A percentile compares a stretch with the other conserved stretches of the same genome.
Evolutionary conservation across 2,113 vertebrate species (phyloP).

Genomic region (Mola mola): DNA sequence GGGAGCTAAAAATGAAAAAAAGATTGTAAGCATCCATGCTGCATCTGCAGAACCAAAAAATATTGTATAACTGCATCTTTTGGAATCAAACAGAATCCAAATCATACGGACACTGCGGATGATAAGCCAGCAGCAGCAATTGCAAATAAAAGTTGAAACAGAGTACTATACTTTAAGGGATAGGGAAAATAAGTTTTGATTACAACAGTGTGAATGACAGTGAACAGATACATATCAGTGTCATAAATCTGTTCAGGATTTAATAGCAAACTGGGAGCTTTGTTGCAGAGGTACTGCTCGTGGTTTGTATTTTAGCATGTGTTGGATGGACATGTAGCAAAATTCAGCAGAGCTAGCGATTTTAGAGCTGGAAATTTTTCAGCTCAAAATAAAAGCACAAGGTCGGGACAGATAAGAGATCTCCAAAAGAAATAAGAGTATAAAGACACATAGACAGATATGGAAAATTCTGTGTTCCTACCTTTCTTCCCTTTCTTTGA

Average conservation of each 20-base stretch:
- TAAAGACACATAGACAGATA: neutral
- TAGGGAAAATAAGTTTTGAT: constrained; percentile 33
- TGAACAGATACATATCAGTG: constrained; percentile 49
- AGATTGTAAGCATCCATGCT: neutral
- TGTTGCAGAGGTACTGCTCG: constrained; percentile 22
- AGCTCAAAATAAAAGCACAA: constrained; percentile 1
- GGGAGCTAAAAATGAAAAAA: too few relatives aligned
- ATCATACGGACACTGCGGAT: constrained; percentile 16
- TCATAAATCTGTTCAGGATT: constrained; percentile 41
- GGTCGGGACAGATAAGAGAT: neutral
- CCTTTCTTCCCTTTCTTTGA: constrained; percentile 78
- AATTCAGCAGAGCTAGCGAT: neutral
- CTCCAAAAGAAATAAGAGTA: neutral
- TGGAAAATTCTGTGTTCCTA: constrained; percentile 12
- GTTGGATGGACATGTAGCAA: constrained; percentile 15
- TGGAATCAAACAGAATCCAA: constrained; percentile 7
- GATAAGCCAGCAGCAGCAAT: constrained; percentile 4
- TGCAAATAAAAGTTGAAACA: constrained; percentile 30
- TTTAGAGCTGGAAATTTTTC: neutral
- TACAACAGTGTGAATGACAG: constrained; percentile 47
- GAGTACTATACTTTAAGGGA: constrained; percentile 4
- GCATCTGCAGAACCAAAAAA: constrained; percentile 2
- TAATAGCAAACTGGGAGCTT: constrained; percentile 19
- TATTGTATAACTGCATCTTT: constrained; percentile 23
- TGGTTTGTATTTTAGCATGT: constrained; percentile 3